Base-by-base conservation (phyloP, 2,888 invertebrate genomes). In the Steinernema hermaphroditum region DNA sequence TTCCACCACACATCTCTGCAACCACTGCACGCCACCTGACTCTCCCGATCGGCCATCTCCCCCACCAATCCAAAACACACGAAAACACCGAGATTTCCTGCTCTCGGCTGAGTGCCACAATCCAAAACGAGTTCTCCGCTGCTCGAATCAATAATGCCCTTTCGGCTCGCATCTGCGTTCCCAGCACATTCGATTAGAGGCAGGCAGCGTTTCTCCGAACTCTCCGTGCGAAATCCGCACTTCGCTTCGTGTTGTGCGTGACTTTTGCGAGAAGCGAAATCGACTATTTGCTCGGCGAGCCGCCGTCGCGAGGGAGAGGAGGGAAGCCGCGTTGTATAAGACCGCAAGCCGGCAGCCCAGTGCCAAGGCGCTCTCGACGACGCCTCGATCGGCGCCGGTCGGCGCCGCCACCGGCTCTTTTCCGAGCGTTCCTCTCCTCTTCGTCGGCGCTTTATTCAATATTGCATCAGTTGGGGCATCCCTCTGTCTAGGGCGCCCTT, bases 181-280 rank as follows among this genome's bases (percentile, higher is more conserved):
- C 27, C 16, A 29, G n/a, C n/a, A 62, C 62, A 62, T 62, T 62
- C 62, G 62, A 62, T 62, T 29, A 62, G 27, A 29, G 62, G 62
- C 62, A n/a, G n/a, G 29, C 34, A n/a, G 24, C 50, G 12, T 50
- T 50, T 22, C 50, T 2, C 24, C 50, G 12, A 22, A 34, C 16
- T 16, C 62, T 62, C 62, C 62, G 62, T 62, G 62, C 62, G 32
- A 62, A 62, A 62, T 62, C 62, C 62, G 29, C 62, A 16, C n/a
- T 29, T 54, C 32, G 19, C 27, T 8, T 22, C 62, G 16, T 32
- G 32, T 24, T 32, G 62, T 62, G 62, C 62, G 62, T 62, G 62
- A 62, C 62, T 62, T 62, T 62, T 34, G 29, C 29, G 62, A 62
- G 32, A 62, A 62, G 32, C 32, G 12, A 62, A 62, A 62, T 32